Evolutionary conservation across 2,888 invertebrate genomes (phyloP), one percentile per base, ranked within the genome.

Genomic region (Athrips mouffetella): DNA sequence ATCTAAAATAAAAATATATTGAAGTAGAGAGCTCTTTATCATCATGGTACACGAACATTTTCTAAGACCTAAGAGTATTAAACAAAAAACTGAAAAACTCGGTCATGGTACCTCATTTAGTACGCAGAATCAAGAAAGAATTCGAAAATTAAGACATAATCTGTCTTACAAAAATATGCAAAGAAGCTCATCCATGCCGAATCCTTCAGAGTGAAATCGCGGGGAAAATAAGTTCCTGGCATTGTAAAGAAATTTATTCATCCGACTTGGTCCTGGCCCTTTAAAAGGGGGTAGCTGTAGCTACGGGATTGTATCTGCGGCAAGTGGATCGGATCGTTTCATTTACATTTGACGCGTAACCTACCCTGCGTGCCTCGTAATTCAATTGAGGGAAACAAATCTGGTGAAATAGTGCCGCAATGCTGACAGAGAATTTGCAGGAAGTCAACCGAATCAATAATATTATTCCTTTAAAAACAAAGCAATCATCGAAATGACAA

Each of bases 281-380:
- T 5, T 27, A 10, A 4, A 5, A 25, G 25, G 41, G 41, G 41
- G n/a, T n/a, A 13, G n/a, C 27, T 29, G 46, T 42, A 39, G 18
- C 25, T 25, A 18, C 30, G 18, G 45, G 44, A 44, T 48, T 45
- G 45, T 45, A 29, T 40, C 41, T 23, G 51, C 29, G 16, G 53
- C 51, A 55, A 57, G 50, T 50, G 57, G 56, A 57, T 59, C 59
- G 58, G 60, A 64, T 67, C 69, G 60, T 73, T 71, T 68, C 69
- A 73, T 73, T 76, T 73, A 66, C 72, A 75, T 76, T 70, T 66
- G 66, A 71, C 25, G 25, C 25, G 13, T 11, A 25, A 25, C 25
- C 1, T 15, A 15, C 13, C 25, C 25, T 10, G 35, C 35, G 35
- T 18, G 25, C n/a, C 15, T 42, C 27, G 73, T 68, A 67, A 72